A percentile compares a stretch with the other conserved stretches of the same genome.
Evolutionary conservation across 2,113 vertebrate genomes (phyloP).

Genomic region (Antechinus stuartii): DNA sequence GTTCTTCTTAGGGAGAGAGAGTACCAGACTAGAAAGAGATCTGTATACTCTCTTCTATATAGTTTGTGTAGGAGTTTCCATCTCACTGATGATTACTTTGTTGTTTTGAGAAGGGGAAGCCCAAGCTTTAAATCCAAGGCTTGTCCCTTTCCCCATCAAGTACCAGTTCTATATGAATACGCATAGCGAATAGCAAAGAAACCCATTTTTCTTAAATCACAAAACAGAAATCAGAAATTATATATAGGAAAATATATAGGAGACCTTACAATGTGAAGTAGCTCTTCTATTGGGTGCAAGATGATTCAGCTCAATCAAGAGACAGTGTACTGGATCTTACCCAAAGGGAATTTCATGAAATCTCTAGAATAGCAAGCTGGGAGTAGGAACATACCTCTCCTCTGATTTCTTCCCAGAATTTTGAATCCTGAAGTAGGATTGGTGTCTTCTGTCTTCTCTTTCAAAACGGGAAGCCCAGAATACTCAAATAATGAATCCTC

Average conservation of each 20-base stretch:
- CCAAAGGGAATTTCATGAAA: background rate
- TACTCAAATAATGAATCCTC: background rate
- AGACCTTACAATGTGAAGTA: background rate
- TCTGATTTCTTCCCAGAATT: background rate
- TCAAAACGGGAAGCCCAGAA: background rate
- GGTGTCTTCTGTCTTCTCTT: background rate
- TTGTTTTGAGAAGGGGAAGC: background rate
- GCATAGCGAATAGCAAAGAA: background rate
- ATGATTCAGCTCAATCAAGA: background rate
- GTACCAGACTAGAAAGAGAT: background rate
- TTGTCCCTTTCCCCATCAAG: background rate
- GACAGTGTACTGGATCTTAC: background rate
- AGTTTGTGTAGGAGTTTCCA: background rate
- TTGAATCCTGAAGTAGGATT: background rate
- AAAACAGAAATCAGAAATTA: background rate
- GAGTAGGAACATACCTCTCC: background rate
- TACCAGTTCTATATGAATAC: background rate
- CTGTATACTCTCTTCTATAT: background rate
- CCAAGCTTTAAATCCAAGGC: background rate
- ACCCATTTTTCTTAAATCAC: background rate
- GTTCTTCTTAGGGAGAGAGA: background rate
- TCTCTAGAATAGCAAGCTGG: background rate
- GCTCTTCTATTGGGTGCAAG: background rate
- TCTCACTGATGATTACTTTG: background rate
- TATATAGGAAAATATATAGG: background rate